Base-by-base conservation (phyloP, 2,113 vertebrate species). In the Anguilla rostrata region DNA sequence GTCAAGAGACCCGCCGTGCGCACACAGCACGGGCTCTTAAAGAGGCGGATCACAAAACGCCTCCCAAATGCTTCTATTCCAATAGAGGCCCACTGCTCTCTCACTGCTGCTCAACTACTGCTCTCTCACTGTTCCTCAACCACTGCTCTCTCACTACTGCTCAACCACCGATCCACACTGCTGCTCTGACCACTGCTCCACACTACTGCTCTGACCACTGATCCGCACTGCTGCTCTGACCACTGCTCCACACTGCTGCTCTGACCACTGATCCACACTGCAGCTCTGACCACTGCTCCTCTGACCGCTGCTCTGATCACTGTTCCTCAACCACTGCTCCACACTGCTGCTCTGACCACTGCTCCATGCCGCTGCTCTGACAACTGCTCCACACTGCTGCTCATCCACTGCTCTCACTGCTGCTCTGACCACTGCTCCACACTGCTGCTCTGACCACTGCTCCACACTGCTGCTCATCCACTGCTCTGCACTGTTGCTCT, bases 21-120 rank as follows among this genome's bases (percentile, higher is more conserved):
- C 49, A 8, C 43, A 46, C 29, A 63, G 20, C 39, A 56, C 26
- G 46, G 40, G 83, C 49, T 84, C 60, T 84, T 41, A 84, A 80
- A 84, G 83, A 75, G 41, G 66, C 15, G 40, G 66, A 78, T 84
- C 60, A 41, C 18, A 84, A 84, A 39, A 49, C 26, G 46, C 6
- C 82, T 83, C 82, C 16, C 16, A 84, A 84, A 57, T 43, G 5
- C 7, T 41, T 84, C 14, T 41, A 66, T 71, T 60, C 83, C 83
- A 39, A n/a, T 5, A 71, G 63, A 84, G 83, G 75, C 83, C 8
- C 39, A 26, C 34, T 34, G 34, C 16, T 39, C 60, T 63, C 66
- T 84, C 39, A 84, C 11, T 22, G 20, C 40, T 39, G 5, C 83
- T 43, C 75, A 8, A 71, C 15, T 14, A 18, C 15, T 39, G n/a